Base-by-base conservation (phyloP, 2,113 vertebrate genomes). In the Upupa epops region DNA sequence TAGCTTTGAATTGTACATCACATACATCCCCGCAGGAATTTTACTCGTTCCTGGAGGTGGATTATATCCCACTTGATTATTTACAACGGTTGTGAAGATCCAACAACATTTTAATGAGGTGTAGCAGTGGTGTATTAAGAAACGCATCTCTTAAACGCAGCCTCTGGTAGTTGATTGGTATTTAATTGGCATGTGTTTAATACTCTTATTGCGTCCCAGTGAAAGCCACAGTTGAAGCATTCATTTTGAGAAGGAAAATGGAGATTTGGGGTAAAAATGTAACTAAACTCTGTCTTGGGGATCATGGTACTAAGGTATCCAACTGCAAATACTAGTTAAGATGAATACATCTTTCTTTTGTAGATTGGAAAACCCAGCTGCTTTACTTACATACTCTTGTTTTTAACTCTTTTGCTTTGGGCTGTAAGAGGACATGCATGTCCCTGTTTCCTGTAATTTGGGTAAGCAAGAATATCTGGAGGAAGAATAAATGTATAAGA, bases 31-130 rank as follows among this genome's bases (percentile, higher is more conserved):
- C 31, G 10, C 26, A 68, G 21, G 65, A 54, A 73, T 65, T 86
- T 40, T 73, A 92, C 83, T 52, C 61, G 56, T 83, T 95, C 26
- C 65, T 95, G 95, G 72, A 76, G 90, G 78, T 86, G 86, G 85
- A 48, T 88, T 93, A 73, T 91, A 87, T 94, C 70, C 89, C 52
- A 65, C 90, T 95, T 91, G 88, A 81, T 94, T 93, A 82, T 94
- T 92, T 79, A 79, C 46, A 90, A 72, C 61, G 51, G 54, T 90
- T 73, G 56, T 92, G 90, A 93, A 87, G 36, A 77, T 90, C 69
- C 89, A 93, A 64, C 76, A 92, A 68, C 58, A 74, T 83, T 94
- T 96, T 95, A 91, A 95, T 95, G 90, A 96, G 65, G 40, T 71
- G 26, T 71, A 95, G 87, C 70, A 82, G 46, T 74, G 56, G 51